Conservation (phyloP, 2,113 vertebrate genomes). For the Anthoscopus minutus region DNA sequence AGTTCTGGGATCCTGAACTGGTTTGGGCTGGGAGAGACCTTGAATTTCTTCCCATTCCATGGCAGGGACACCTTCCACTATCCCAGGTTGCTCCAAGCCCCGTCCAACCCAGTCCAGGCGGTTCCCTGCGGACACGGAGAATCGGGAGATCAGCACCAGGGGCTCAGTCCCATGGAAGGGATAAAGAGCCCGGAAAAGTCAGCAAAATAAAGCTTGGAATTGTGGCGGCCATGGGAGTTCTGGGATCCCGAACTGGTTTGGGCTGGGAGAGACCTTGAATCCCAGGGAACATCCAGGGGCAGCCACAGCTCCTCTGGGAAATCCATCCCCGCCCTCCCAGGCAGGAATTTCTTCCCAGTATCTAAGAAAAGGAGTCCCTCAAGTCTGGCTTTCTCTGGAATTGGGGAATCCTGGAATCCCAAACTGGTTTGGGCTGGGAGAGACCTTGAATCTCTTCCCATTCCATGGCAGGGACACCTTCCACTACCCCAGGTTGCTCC, state of each 20-base stretch:
- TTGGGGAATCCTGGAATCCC: neutral
- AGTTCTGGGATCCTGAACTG: neutral
- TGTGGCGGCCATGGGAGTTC: too few relatives aligned
- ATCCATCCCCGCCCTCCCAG: neutral
- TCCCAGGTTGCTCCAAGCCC: neutral
- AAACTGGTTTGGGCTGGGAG: neutral
- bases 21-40: neutral
- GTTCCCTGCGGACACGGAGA: too few relatives aligned
- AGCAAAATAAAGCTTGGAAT: too few relatives aligned
- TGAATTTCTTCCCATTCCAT: fast-evolving
- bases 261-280: too few relatives aligned
- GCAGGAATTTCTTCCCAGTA: neutral
- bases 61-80: fast-evolving
- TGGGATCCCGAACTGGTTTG: too few relatives aligned
- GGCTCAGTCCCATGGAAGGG: too few relatives aligned
- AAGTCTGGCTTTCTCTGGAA: fast-evolving
- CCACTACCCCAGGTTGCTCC: fast-evolving
- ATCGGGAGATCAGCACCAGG: too few relatives aligned
- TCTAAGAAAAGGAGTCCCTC: neutral
- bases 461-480: neutral
- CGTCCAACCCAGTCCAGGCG: too few relatives aligned
- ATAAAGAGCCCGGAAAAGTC: too few relatives aligned
- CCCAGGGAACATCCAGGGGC: neutral
- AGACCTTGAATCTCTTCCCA: neutral
- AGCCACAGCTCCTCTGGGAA: neutral